These are phyloP conservation scores for Drosophila suboccidentalis DNA, from an alignment of 2,888 invertebrate species.

Conservation along the genomic window DNA sequence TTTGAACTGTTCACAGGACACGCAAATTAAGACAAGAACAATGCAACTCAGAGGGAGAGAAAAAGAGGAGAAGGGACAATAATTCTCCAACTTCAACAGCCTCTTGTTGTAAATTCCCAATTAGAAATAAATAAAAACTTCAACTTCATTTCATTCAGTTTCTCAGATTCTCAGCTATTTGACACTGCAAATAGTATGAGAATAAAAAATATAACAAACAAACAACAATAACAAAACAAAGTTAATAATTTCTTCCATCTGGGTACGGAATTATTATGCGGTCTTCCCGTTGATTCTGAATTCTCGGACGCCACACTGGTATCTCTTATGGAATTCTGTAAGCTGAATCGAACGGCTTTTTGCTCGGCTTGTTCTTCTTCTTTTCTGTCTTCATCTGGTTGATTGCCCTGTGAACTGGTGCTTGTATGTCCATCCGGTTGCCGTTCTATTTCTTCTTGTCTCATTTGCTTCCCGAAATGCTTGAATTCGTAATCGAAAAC, in stretches of 20 bases:
- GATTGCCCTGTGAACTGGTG: background rate
- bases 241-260: constrained; percentile 9
- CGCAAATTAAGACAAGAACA: constrained; percentile 29
- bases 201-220: background rate
- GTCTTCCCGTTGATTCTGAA: background rate
- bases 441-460: background rate
- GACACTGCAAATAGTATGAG: constrained; percentile 16
- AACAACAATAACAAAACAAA: background rate
- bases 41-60: background rate
- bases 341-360: background rate
- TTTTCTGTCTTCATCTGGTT: background rate
- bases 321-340: no score
- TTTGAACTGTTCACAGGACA: constrained; percentile 15
- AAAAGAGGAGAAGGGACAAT: background rate
- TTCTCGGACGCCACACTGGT: background rate
- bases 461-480: background rate
- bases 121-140: background rate
- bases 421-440: background rate
- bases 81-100: no score
- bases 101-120: background rate
- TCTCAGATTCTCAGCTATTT: background rate
- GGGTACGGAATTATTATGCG: background rate
- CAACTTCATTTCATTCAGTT: background rate
- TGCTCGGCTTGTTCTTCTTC: background rate
- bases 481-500: background rate